Percentiles rank a stretch among this genome's conserved stretches.
Evolutionary conservation across 2,113 vertebrate species (phyloP).

Genomic region (Illadopsis cleaveri): DNA sequence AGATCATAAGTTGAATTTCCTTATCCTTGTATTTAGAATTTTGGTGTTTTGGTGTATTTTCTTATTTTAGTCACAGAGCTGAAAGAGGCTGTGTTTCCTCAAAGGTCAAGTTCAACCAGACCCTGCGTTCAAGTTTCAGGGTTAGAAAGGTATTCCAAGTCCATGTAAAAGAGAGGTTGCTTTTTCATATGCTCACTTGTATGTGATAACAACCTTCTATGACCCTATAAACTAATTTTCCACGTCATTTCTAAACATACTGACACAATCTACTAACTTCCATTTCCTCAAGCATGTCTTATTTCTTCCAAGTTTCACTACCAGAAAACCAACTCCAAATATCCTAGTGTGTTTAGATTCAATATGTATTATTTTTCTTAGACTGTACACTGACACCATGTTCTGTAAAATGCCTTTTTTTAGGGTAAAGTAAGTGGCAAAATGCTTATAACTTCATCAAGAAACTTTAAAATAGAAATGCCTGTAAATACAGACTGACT

Average conservation of each 20-base stretch:
- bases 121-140: background rate
- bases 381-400: background rate
- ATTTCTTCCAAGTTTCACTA: background rate
- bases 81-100: background rate
- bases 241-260: background rate
- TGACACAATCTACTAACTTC: background rate
- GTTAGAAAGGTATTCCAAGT: background rate
- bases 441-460: background rate
- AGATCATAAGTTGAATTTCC: background rate
- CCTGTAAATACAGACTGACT: background rate
- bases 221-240: background rate
- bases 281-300: background rate
- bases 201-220: background rate
- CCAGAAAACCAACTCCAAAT: background rate
- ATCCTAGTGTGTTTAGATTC: background rate
- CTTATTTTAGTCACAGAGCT: background rate
- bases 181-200: background rate
- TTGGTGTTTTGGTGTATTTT: background rate
- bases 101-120: background rate
- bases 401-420: background rate
- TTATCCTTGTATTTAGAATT: background rate
- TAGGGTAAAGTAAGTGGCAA: background rate
- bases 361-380: background rate
- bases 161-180: background rate
- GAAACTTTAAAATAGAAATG: background rate